Conservation (phyloP, 2,113 vertebrate genomes). For the Taxidea taxus region DNA sequence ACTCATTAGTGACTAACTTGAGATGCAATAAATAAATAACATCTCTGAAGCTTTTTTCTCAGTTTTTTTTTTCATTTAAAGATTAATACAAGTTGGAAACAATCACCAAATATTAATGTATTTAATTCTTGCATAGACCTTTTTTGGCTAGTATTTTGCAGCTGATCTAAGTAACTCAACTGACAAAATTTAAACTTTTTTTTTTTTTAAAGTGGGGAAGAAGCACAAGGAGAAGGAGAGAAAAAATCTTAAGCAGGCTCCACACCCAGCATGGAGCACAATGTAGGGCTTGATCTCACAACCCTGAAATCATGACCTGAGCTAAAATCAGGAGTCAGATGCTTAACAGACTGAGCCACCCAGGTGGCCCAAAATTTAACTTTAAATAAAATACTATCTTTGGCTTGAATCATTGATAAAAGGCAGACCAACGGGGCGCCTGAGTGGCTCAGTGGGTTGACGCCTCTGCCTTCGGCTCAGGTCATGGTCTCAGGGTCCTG, state of each 20-base stretch:
- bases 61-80: neutral
- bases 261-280: neutral
- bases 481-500: no score
- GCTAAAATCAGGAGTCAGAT: neutral
- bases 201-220: neutral
- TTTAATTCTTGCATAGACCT: neutral
- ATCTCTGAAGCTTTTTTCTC: neutral
- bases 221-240: neutral
- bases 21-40: neutral
- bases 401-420: neutral
- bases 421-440: neutral
- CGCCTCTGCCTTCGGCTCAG: no score
- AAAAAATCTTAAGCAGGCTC: neutral
- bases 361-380: neutral
- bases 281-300: neutral
- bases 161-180: neutral
- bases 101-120: neutral
- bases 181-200: neutral
- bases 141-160: neutral
- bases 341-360: rapidly evolving
- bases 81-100: neutral
- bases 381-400: neutral
- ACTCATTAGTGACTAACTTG: neutral
- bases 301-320: neutral
- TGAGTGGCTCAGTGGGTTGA: no score